Conservation (phyloP, 2,888 invertebrate genomes). For the Meganola albula region DNA sequence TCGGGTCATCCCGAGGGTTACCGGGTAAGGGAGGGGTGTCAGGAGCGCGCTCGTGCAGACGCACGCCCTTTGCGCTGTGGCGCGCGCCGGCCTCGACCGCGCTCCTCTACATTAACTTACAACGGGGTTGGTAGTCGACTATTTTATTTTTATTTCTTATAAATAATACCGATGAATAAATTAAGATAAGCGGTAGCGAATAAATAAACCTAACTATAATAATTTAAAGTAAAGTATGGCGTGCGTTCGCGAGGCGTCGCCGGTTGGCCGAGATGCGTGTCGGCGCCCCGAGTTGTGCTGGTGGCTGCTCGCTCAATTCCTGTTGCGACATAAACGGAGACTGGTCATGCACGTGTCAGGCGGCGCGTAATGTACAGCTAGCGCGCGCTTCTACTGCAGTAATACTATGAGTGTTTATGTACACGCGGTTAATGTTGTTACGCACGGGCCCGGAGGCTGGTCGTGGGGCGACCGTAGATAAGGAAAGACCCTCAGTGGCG, state of each 20-base stretch:
- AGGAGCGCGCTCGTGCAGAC: constrained; percentile 51
- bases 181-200: constrained; percentile 76
- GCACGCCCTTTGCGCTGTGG: constrained; percentile 37
- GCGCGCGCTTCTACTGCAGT: constrained; percentile 71
- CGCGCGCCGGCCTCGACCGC: constrained; percentile 47
- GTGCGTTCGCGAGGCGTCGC: constrained; percentile 67
- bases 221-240: constrained; percentile 71
- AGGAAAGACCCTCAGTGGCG: constrained; percentile 78
- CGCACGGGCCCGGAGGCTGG: constrained; percentile 72
- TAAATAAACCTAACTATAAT: constrained; percentile 75
- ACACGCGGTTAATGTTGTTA: constrained; percentile 77
- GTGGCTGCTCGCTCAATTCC: constrained; percentile 65
- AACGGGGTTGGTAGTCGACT: constrained; percentile 70
- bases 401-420: constrained; percentile 69
- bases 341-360: constrained; percentile 77
- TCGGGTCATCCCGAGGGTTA: constrained; percentile 53
- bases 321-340: constrained; percentile 78
- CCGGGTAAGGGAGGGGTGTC: constrained; percentile 38
- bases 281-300: constrained; percentile 68
- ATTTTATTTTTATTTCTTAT: constrained; percentile 61
- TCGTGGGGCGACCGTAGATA: constrained; percentile 69
- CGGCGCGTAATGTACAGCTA: constrained; percentile 75
- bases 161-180: constrained; percentile 74
- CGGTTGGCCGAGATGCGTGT: constrained; percentile 69
- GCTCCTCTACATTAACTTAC: constrained; percentile 54